Conservation (phyloP, 2,888 invertebrate genomes). For the Conops quadrifasciatus region DNA sequence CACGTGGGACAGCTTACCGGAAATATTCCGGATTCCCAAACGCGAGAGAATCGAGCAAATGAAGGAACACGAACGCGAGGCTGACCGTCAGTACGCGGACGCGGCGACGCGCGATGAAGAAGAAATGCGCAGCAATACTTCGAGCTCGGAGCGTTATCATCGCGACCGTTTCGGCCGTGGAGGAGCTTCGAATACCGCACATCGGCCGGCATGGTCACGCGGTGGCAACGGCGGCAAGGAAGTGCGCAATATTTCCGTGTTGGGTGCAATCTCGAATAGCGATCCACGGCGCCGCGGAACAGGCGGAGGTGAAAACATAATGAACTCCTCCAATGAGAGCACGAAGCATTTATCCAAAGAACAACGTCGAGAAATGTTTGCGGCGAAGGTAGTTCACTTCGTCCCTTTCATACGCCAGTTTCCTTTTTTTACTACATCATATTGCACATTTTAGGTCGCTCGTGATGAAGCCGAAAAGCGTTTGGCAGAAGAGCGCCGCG, state of each 20-base stretch:
- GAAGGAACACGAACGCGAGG: constrained; percentile 94
- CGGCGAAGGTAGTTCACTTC: constrained; percentile 55
- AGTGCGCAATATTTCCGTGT: constrained; percentile 38
- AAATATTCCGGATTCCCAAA: constrained; percentile 89
- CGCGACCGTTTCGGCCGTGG: constrained; percentile 47
- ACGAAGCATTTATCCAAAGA: constrained; percentile 57
- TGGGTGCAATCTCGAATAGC: constrained; percentile 20
- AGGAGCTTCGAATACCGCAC: background rate
- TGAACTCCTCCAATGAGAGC: constrained; percentile 31
- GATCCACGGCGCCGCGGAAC: constrained; percentile 37
- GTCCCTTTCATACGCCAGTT: background rate
- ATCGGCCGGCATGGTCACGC: constrained; percentile 25
- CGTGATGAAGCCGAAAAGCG: constrained; percentile 63
- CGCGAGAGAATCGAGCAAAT: constrained; percentile 93
- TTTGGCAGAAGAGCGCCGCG: constrained; percentile 57
- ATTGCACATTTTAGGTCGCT: constrained; percentile 58
- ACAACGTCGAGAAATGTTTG: constrained; percentile 62
- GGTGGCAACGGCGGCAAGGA: constrained; percentile 33
- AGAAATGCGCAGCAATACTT: constrained; percentile 20
- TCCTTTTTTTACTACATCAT: background rate
- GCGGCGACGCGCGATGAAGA: constrained; percentile 41
- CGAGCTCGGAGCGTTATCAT: constrained; percentile 43
- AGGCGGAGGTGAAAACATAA: background rate
- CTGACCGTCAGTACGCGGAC: constrained; percentile 69
- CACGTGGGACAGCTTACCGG: constrained; percentile 60